Percentiles rank a stretch among this genome's conserved stretches.
phyloP scores from a whole-genome alignment of 2,113 vertebrate genomes.

The Apteryx owenii region DNA sequence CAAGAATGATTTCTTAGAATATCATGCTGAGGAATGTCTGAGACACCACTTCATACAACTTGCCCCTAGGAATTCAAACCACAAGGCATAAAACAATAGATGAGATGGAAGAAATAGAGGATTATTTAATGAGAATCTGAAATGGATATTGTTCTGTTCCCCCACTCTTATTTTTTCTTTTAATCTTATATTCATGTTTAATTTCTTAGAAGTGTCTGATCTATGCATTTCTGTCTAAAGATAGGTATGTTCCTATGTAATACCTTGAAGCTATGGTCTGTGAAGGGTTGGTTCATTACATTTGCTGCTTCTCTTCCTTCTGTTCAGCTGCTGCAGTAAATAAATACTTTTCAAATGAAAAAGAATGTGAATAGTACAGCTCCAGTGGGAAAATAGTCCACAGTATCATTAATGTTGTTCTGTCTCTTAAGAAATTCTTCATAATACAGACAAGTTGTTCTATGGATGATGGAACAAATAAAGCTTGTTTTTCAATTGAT shows the following conservation, averaged over 20 bases:
- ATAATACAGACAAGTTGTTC: not conserved
- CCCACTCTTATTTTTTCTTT: not conserved
- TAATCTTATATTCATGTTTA: not conserved
- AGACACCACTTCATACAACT: slow-evolving; percentile 45
- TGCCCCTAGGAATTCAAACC: slow-evolving; percentile 41
- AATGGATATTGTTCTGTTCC: slow-evolving; percentile 36
- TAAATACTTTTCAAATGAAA: not conserved
- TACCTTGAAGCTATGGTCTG: not conserved
- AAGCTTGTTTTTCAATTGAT: not conserved
- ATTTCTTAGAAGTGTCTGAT: not conserved
- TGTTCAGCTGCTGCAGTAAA: not conserved
- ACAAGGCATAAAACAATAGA: slow-evolving; percentile 32
- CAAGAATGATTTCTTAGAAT: slow-evolving; percentile 38
- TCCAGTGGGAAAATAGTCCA: not conserved
- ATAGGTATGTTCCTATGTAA: not conserved
- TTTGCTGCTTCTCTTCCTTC: not conserved
- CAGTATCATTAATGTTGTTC: not conserved
- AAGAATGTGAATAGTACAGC: not conserved
- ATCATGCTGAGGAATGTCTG: slow-evolving; percentile 27
- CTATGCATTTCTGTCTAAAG: not conserved
- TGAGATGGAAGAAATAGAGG: not conserved
- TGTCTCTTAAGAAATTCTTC: not conserved
- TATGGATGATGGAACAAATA: not conserved
- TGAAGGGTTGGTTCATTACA: not conserved
- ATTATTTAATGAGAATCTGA: slow-evolving; percentile 35